Evolutionary conservation across 2,113 vertebrate genomes (phyloP).

Genomic region (Lamprotornis superbus): DNA sequence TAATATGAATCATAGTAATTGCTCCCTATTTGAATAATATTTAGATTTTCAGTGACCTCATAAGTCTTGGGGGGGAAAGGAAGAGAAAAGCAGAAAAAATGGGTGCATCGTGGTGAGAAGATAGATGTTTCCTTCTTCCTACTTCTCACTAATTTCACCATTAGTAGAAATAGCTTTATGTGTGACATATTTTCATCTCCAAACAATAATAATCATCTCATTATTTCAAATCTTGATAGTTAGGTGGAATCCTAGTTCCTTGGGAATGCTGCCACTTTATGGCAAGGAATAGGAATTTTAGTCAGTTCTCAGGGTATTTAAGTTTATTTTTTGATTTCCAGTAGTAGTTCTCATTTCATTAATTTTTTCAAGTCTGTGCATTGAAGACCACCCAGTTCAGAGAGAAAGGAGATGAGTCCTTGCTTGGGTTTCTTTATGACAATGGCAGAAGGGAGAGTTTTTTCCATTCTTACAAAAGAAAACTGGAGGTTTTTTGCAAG

Average conservation of each 20-base stretch:
- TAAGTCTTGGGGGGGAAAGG: background rate
- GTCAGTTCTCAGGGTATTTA: background rate
- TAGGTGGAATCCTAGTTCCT: background rate
- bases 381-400: background rate
- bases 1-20: constrained; percentile 65
- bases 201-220: background rate
- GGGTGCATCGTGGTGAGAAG: background rate
- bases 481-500: background rate
- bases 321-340: background rate
- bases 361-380: background rate
- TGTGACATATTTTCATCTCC: constrained; percentile 14
- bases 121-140: constrained; percentile 2
- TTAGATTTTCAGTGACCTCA: constrained; percentile 42
- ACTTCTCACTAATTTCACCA: constrained; percentile 8
- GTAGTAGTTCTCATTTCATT: background rate
- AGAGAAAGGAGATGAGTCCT: background rate
- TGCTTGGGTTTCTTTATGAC: background rate
- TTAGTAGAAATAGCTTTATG: background rate
- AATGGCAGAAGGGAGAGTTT: background rate
- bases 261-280: background rate
- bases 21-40: constrained; percentile 59
- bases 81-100: constrained; percentile 16
- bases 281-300: background rate
- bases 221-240: background rate
- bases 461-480: background rate